These are phyloP conservation scores for Trichogramma dendrolimi DNA, from an alignment of 2,888 invertebrate genomes.

Conservation along the genomic window DNA sequence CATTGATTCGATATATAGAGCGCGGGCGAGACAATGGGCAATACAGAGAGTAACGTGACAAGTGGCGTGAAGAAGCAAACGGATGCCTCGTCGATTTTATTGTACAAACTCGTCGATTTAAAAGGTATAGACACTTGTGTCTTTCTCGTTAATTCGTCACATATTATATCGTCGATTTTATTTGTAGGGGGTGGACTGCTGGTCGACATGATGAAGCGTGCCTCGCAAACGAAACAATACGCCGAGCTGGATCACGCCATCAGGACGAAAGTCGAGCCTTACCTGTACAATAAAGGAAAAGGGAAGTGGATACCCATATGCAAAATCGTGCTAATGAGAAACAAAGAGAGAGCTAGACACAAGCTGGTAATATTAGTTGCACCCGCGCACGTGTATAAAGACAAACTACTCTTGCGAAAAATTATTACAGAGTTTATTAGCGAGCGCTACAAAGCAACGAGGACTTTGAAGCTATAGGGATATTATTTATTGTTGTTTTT, in stretches of 20 bases:
- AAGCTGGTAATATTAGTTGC: conserved; percentile 60
- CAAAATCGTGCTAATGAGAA: conserved; percentile 80
- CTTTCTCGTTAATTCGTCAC: background rate
- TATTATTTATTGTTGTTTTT: conserved; percentile 30
- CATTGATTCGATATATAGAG: too few relatives aligned
- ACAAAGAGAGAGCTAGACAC: conserved; percentile 77
- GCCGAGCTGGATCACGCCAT: conserved; percentile 91
- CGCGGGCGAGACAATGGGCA: conserved; percentile 59
- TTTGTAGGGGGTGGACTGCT: conserved; percentile 79
- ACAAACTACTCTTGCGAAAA: background rate
- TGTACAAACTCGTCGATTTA: conserved; percentile 85
- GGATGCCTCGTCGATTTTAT: conserved; percentile 73
- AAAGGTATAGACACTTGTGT: conserved; percentile 63
- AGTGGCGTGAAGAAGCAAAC: conserved; percentile 95
- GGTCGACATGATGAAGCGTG: conserved; percentile 89
- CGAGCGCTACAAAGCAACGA: background rate
- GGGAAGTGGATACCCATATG: conserved; percentile 88
- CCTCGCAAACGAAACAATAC: conserved; percentile 83
- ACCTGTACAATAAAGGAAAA: conserved; percentile 88
- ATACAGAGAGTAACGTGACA: conserved; percentile 83
- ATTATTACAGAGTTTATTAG: background rate
- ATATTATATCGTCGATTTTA: conserved; percentile 1
- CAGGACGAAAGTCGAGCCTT: conserved; percentile 84
- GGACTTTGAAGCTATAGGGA: background rate
- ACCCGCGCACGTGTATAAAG: too few relatives aligned